phyloP scores from a whole-genome alignment of 2,888 invertebrate species.

The Anthrax anthrax region DNA sequence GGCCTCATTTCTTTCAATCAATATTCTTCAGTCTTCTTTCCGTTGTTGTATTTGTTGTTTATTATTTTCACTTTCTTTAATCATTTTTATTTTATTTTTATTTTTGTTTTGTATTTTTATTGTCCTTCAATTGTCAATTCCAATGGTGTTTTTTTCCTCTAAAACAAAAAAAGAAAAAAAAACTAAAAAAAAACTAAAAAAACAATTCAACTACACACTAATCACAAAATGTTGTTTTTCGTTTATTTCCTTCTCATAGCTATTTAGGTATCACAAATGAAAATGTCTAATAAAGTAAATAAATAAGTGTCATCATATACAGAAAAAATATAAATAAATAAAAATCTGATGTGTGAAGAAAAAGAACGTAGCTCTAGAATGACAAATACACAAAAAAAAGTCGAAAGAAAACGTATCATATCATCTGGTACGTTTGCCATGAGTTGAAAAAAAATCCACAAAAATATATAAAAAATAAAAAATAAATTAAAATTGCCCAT shows the following conservation, averaged over 20 bases:
- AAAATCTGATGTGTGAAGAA: slow-evolving; percentile 8
- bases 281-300: background rate
- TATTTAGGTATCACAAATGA: slow-evolving; percentile 26
- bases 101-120: no score
- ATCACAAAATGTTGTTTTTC: slow-evolving; percentile 33
- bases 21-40: no score
- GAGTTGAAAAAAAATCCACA: background rate
- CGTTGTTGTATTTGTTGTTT: no score
- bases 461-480: background rate
- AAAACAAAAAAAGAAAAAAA: slow-evolving; percentile 9
- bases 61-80: no score
- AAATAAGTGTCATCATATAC: background rate
- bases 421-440: slow-evolving; percentile 2
- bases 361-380: slow-evolving; percentile 2
- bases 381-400: background rate
- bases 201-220: slow-evolving; percentile 20
- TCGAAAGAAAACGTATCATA: background rate
- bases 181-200: slow-evolving; percentile 8
- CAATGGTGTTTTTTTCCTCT: background rate
- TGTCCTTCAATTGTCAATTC: no score
- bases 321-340: slow-evolving; percentile 1
- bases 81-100: no score
- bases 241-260: slow-evolving; percentile 35
- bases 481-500: background rate
- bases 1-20: no score